phyloP scores from a whole-genome alignment of 37 sponge, comb jelly and placozoan genomes.

The Halisarca cf. caerulea region DNA sequence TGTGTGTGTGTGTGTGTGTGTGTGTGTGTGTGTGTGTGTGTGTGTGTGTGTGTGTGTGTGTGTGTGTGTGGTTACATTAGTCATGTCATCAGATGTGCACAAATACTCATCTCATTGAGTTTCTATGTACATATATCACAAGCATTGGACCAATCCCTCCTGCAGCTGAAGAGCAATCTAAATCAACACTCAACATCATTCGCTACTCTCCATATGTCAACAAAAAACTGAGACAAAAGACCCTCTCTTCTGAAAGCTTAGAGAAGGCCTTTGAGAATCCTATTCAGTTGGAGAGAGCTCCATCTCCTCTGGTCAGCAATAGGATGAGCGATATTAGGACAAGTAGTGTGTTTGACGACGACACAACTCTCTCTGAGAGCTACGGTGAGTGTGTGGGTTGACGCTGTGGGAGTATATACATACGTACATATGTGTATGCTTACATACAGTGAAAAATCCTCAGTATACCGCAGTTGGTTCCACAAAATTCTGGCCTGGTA shows the following conservation, averaged over 20 bases:
- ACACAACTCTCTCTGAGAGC: conserved; percentile 63
- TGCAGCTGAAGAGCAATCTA: too few relatives aligned
- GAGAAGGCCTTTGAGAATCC: conserved; percentile 13
- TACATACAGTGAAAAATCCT: too few relatives aligned
- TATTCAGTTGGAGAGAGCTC: not conserved
- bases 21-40: conserved; percentile 10
- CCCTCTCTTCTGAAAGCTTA: conserved; percentile 15
- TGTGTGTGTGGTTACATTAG: not conserved
- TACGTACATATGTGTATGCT: not conserved
- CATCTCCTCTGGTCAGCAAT: not conserved
- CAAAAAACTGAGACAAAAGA: not conserved
- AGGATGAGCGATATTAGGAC: not conserved
- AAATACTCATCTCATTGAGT: too few relatives aligned
- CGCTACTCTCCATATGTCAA: too few relatives aligned
- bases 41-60: conserved; percentile 14
- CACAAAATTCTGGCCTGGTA: too few relatives aligned
- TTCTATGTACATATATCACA: too few relatives aligned
- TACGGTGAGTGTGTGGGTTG: conserved; percentile 32
- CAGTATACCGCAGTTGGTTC: too few relatives aligned
- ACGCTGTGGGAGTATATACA: not conserved
- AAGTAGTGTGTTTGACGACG: conserved; percentile 17
- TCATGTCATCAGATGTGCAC: too few relatives aligned
- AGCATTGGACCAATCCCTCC: too few relatives aligned
- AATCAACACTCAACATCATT: too few relatives aligned
- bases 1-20: conserved; percentile 11